These are phyloP conservation scores for Achlya flavicornis DNA, from an alignment of 2,888 invertebrate species.

Conservation along the genomic window DNA sequence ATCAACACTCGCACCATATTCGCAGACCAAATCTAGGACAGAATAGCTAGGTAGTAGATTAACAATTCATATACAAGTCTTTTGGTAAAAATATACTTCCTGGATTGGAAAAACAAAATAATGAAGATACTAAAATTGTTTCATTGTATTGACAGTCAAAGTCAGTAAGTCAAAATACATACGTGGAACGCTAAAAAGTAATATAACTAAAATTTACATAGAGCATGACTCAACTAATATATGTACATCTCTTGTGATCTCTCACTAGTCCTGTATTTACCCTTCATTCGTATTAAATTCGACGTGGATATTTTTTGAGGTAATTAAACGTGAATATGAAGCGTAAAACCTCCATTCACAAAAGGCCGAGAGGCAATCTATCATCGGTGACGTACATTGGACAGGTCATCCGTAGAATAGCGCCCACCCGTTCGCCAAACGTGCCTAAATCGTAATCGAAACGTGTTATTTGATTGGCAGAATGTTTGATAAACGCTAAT, in stretches of 20 bases:
- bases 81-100: no score
- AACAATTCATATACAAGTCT: no score
- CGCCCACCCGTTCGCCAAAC: conserved; percentile 23
- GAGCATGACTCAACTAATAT: not conserved
- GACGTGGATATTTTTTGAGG: conserved; percentile 19
- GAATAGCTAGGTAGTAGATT: no score
- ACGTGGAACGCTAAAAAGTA: no score
- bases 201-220: not conserved
- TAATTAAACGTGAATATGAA: conserved; percentile 43
- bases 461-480: conserved; percentile 34
- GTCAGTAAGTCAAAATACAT: no score
- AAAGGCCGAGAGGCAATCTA: conserved; percentile 33
- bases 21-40: no score
- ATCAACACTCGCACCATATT: no score
- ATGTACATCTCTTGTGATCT: not conserved
- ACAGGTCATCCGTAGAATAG: conserved; percentile 40
- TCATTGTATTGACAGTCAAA: no score
- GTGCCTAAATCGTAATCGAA: conserved; percentile 32
- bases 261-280: not conserved
- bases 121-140: no score
- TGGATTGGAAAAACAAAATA: no score
- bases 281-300: not conserved
- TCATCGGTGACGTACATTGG: conserved; percentile 28
- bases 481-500: conserved; percentile 12
- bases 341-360: conserved; percentile 21